Evolutionary conservation across 2,113 vertebrate species (phyloP).

Genomic region (Meleagris gallopavo): DNA sequence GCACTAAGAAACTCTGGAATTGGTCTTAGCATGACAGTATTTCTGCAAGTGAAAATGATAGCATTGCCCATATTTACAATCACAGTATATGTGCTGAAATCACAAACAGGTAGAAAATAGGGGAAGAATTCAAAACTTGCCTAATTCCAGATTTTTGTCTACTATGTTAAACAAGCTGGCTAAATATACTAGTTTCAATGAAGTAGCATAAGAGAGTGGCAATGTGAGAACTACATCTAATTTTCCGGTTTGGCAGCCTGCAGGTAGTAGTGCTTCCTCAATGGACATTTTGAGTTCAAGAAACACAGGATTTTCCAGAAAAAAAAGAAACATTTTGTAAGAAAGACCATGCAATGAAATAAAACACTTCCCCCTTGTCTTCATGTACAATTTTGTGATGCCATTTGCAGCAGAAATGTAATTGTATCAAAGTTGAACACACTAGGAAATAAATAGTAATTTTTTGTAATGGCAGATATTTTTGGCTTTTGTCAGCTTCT

Average conservation of each 20-base stretch:
- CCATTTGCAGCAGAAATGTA: not conserved
- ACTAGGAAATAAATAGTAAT: not conserved
- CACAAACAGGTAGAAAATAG: not conserved
- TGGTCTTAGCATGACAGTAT: not conserved
- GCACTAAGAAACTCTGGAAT: not conserved
- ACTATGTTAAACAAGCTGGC: not conserved
- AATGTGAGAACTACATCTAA: not conserved
- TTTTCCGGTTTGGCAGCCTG: not conserved
- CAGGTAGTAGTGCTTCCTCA: not conserved
- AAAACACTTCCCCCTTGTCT: not conserved
- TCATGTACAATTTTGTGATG: not conserved
- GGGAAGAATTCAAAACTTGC: not conserved
- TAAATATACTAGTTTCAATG: not conserved
- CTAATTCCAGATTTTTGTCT: not conserved
- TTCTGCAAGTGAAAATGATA: not conserved
- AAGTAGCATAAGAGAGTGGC: not conserved
- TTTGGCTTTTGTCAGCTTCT: not conserved
- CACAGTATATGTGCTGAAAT: not conserved
- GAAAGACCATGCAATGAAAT: not conserved
- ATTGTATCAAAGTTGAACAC: not conserved
- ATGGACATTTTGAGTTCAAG: not conserved
- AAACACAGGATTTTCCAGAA: not conserved
- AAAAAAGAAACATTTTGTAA: not conserved
- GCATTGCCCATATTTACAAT: not conserved
- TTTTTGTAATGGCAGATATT: not conserved